Base-by-base conservation (phyloP, 2,888 invertebrate genomes). In the Metacarcinus magister region DNA sequence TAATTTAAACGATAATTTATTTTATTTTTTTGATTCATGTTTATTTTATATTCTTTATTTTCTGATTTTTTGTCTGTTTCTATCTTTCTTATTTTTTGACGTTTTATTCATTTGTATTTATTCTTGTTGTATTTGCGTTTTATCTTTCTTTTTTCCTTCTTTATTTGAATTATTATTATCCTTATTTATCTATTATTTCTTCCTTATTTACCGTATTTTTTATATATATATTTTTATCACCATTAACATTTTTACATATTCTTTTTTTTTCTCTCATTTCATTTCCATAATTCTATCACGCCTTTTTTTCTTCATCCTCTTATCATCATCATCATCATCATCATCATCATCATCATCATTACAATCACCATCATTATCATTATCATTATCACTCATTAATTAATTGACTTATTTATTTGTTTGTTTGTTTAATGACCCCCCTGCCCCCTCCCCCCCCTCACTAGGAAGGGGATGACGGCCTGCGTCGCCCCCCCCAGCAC, bases 391-490 rank as follows among this genome's bases (percentile, higher is more conserved):
- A 7, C 10, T 13, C 82, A 28, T 23, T 75, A 28, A 19, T 28
- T 39, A 8, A 19, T 67, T 60, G 10, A 60, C 39, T 23, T 67
- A 28, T 67, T 32, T 39, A 19, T 93, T n/a, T 67, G 43, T 28
- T 28, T 3, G 28, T n/a, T 8, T 92, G 2, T n/a, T 4, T n/a
- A 13, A 16, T 32, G 5, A 13, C 39, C 46, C 39, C 48, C 48
- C 32, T 48, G 43, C 32, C 93, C 43, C 32, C 93, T 90, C 28
- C 60, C 67, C 67, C 23, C 93, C 89, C 32, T 43, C 39, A 28
- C 93, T 93, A 95, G 96, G 96, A 96, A 75, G 75, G 43, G 23
- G 96, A 96, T 16, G 96, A 96, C 87, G 96, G 96, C 1, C 92
- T 96, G 46, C 92, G 94, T 1, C 46, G 89, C 39, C 96, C 95